A percentile compares a stretch with the other conserved stretches of the same genome.
Conservation (phyloP, 2,888 invertebrate genomes). For the Dasysyrphus albostriatus region DNA sequence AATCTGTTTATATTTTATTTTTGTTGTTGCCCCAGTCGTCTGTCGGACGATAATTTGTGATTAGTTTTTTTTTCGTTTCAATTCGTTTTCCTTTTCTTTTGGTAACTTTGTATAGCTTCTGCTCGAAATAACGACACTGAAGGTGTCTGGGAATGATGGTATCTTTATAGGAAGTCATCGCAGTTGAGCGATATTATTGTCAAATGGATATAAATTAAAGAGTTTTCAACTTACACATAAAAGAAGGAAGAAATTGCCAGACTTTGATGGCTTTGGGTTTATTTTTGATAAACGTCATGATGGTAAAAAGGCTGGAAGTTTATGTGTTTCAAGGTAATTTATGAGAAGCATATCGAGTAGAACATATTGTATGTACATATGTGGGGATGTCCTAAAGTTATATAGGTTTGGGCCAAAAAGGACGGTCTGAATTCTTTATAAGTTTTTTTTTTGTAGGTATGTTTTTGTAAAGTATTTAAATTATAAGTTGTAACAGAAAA, state of each 20-base stretch:
- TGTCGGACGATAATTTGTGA: neutral
- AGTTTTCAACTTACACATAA: neutral
- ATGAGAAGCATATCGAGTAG: neutral
- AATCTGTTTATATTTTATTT: conserved; percentile 17
- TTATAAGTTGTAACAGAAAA: too few relatives aligned
- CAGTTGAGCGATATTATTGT: conserved; percentile 47
- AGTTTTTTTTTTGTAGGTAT: neutral
- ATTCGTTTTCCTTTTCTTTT: neutral
- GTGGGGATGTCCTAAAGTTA: neutral
- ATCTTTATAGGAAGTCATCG: conserved; percentile 42
- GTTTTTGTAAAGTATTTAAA: too few relatives aligned
- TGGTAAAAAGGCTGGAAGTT: neutral
- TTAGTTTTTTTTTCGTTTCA: conserved; percentile 1
- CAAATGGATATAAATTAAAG: conserved; percentile 20
- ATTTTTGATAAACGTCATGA: neutral
- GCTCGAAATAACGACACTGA: conserved; percentile 1
- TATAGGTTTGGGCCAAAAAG: neutral
- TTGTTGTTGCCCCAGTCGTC: conserved; percentile 8
- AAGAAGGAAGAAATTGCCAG: conserved; percentile 5
- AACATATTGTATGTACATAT: neutral
- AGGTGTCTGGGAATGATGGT: conserved; percentile 51
- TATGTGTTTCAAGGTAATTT: conserved; percentile 11
- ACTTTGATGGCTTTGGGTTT: conserved; percentile 3
- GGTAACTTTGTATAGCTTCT: conserved; percentile 43
- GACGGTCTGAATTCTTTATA: neutral